phyloP scores from a whole-genome alignment of 2,113 vertebrate genomes.

The Drymodes brunneopygia region DNA sequence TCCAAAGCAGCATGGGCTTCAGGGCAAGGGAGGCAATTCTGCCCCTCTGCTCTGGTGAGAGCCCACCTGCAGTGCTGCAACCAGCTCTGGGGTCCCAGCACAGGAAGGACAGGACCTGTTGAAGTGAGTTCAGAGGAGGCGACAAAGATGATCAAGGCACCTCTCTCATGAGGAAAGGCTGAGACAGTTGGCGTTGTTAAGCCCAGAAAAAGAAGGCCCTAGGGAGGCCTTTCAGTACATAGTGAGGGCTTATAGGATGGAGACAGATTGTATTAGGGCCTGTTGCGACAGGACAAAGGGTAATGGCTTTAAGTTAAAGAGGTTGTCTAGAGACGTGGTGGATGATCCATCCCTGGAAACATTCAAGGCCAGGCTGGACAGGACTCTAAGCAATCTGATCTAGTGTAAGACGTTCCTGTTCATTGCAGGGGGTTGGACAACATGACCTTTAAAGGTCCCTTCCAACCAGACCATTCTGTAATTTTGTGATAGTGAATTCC shows the following conservation, averaged over 20 bases:
- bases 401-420: not conserved
- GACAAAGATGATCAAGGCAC: not conserved
- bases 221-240: fast-evolving
- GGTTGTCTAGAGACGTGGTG: not conserved
- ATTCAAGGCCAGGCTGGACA: not conserved
- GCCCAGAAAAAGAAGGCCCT: fast-evolving
- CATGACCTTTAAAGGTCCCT: not conserved
- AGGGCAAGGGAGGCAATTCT: not conserved
- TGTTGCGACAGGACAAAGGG: fast-evolving
- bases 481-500: not conserved
- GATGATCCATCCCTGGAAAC: not conserved
- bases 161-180: not conserved
- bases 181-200: not conserved
- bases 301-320: not conserved
- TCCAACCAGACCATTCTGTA: not conserved
- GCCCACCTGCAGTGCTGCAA: not conserved
- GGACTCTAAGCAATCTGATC: not conserved
- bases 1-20: fast-evolving
- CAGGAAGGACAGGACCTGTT: not conserved
- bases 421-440: not conserved
- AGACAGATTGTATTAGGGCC: not conserved
- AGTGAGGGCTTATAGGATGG: not conserved
- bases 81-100: not conserved
- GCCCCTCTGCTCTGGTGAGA: not conserved
- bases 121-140: not conserved